These are phyloP conservation scores for Drosophila bunnanda DNA, from an alignment of 2,888 invertebrate genomes.

Conservation along the genomic window DNA sequence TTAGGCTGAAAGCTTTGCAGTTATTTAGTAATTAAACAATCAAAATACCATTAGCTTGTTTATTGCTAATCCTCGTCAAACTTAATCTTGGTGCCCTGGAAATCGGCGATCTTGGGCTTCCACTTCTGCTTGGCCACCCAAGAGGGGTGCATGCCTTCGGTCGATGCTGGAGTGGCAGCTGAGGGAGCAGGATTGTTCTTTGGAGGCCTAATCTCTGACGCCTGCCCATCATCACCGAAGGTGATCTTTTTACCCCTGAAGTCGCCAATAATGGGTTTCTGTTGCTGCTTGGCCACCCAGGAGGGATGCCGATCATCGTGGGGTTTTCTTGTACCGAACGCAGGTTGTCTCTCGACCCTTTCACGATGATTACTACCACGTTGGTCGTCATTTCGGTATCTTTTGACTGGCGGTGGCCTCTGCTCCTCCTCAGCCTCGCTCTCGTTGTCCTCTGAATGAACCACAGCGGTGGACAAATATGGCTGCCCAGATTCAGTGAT, in stretches of 20 bases:
- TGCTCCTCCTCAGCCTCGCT: conserved; percentile 49
- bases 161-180: conserved; percentile 2
- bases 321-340: conserved; percentile 19
- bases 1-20: conserved; percentile 39
- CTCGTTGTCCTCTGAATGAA: conserved; percentile 50
- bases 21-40: conserved; percentile 37
- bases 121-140: conserved; percentile 84
- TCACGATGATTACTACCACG: background rate
- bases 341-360: conserved; percentile 16
- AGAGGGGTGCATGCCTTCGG: conserved; percentile 81
- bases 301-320: conserved; percentile 78
- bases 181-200: background rate
- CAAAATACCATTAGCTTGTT: conserved; percentile 40
- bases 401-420: conserved; percentile 3
- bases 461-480: conserved; percentile 81
- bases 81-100: conserved; percentile 83
- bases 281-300: conserved; percentile 82
- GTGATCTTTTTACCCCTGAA: conserved; percentile 82
- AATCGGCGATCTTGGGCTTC: conserved; percentile 80
- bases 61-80: conserved; percentile 71
- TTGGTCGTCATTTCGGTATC: conserved; percentile 9
- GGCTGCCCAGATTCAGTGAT: conserved; percentile 82
- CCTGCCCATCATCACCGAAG: conserved; percentile 73
- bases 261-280: conserved; percentile 72
- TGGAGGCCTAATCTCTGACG: conserved; percentile 5